Evolutionary conservation across 2,888 invertebrate species (phyloP), one percentile per base, ranked within the genome.

Genomic region (Orchesellides sinensis): DNA sequence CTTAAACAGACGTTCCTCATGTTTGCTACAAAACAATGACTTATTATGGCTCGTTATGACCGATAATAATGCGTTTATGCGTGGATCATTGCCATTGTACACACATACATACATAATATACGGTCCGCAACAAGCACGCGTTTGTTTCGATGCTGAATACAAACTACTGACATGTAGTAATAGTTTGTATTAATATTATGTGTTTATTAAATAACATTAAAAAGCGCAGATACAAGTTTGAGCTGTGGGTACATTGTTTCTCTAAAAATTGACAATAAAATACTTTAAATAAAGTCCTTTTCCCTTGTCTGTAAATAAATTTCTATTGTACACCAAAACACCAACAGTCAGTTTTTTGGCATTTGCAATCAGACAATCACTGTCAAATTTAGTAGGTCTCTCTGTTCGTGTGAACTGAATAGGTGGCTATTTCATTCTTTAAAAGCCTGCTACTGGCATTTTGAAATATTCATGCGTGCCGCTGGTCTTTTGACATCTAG

Each of bases 351-450:
- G n/a, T 49, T 8, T 49, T 49, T 49, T 49, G 8, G 17, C 49
- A 49, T 21, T 49, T 25, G 54, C 21, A 54, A 54, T 54, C 12
- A 19, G 17, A 61, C 32, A 61, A 32, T 29, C 61, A 61, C 61
- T 61, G 61, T 61, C 61, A 61, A 61, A 61, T n/a, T 61, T 61
- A 29, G 32, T 61, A 32, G 61, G 61, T 61, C 35, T 61, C n/a
- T n/a, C n/a, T n/a, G n/a, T n/a, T n/a, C 17, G 61, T 61, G 61
- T 14, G 32, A 54, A 21, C 14, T 19, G 23, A 32, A 61, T 29
- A 61, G 14, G 40, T 40, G n/a, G 32, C n/a, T n/a, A 32, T 2
- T 40, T 40, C 10, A 40, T 40, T 14, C n/a, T 2, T 10, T 40
- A n/a, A 14, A 8, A 10, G 2, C 40, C 10, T 40, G n/a, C 10